Evolutionary conservation across 2,113 vertebrate genomes (phyloP).

Genomic region (Heterotis niloticus): DNA sequence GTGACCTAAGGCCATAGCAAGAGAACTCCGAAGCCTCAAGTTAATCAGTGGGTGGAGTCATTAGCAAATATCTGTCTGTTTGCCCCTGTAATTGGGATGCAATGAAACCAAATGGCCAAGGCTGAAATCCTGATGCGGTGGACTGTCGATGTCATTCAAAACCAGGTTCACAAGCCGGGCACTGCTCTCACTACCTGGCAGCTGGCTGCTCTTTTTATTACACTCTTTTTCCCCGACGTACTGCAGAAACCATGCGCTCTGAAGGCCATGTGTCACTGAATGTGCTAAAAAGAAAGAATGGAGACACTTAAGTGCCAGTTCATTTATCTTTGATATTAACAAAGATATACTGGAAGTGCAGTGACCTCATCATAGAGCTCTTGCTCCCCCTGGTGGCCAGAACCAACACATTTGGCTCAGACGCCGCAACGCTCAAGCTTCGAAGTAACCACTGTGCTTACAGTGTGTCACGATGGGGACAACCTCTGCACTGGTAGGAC

Average conservation of each 20-base stretch:
- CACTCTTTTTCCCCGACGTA: conserved; percentile 17
- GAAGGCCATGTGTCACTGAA: conserved; percentile 30
- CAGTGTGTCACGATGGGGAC: no score
- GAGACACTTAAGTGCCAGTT: background rate
- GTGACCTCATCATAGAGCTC: conserved; percentile 36
- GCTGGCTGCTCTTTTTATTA: conserved; percentile 23
- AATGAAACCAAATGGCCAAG: conserved; percentile 53
- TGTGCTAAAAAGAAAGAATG: conserved; percentile 29
- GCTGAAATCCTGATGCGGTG: conserved; percentile 46
- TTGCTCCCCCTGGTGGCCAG: conserved; percentile 60
- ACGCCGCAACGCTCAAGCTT: no score
- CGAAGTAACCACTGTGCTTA: no score
- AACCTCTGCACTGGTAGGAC: no score
- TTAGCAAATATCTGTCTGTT: conserved; percentile 76
- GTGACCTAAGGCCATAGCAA: conserved; percentile 43
- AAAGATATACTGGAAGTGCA: background rate
- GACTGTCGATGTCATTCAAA: conserved; percentile 65
- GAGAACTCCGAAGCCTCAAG: conserved; percentile 48
- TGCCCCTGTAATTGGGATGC: conserved; percentile 61
- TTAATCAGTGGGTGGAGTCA: conserved; percentile 63
- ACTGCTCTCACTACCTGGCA: conserved; percentile 49
- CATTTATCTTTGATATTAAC: background rate
- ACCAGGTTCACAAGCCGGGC: conserved; percentile 54
- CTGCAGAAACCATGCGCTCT: conserved; percentile 25
- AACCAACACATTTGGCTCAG: no score